phyloP scores from a whole-genome alignment of 2,888 invertebrate genomes.

The Elmis aenea region DNA sequence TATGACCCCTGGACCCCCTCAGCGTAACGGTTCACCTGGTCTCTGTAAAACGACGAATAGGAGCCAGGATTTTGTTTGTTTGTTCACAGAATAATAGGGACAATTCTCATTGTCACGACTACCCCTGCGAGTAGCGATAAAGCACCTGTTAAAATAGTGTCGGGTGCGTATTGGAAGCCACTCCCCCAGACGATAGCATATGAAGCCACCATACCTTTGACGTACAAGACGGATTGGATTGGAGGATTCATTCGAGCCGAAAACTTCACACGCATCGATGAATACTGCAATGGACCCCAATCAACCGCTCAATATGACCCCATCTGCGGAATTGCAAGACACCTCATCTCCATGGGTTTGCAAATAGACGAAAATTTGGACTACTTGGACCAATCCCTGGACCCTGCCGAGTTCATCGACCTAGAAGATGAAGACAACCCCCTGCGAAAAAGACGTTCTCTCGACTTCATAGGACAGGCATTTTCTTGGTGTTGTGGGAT shows the following conservation, averaged over 20 bases:
- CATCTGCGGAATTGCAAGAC: not conserved
- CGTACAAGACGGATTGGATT: constrained; percentile 11
- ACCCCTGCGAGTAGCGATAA: too few species aligned
- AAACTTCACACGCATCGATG: not conserved
- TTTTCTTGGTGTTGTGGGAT: constrained; percentile 9
- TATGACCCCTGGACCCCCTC: too few species aligned
- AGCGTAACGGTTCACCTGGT: too few species aligned
- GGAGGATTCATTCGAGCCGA: not conserved
- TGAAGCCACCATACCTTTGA: constrained; percentile 16
- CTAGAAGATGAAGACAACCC: not conserved
- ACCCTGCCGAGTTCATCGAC: not conserved
- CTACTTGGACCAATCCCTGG: not conserved
- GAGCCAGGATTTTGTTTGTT: too few species aligned
- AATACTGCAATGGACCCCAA: not conserved
- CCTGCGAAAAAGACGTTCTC: constrained; percentile 1
- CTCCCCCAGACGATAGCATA: constrained; percentile 15
- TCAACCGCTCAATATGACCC: not conserved
- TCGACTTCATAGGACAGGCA: constrained; percentile 10
- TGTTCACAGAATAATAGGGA: too few species aligned
- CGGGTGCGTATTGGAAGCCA: constrained; percentile 17
- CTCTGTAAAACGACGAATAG: too few species aligned
- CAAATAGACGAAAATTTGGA: not conserved
- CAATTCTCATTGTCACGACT: too few species aligned
- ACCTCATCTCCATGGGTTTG: not conserved
- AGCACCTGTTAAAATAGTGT: too few species aligned